Evolutionary conservation across 1,140 invertebrate genomes (phyloP), one percentile per base, ranked within the genome.

Genomic region (Drosophila ficusphila): DNA sequence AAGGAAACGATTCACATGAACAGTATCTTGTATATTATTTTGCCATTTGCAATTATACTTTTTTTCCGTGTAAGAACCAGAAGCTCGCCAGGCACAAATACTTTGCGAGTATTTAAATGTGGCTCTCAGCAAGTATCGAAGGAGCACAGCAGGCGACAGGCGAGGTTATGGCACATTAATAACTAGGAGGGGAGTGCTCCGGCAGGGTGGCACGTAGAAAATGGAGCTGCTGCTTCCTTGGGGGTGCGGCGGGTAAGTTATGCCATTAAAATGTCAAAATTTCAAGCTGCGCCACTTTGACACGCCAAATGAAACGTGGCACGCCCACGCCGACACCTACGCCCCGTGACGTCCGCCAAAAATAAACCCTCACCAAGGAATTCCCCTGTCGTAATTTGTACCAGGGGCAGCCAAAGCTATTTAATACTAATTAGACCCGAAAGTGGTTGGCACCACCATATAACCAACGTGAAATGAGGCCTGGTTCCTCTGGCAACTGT

Each of bases 211-310:
- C 11, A 8, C 31, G 9, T 19, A 14, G 31, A 8, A 58, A 36
- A 12, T 16, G 12, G 25, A 23, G 14, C 16, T 16, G 19, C 18
- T n/a, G 62, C 5, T 31, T 19, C 19, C 34, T 4, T 1, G 23
- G 68, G 46, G 54, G 46, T 34, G 54, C 18, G 54, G 68, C 33
- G 25, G 31, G 38, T 27, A 72, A 62, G 67, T 57, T 72, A 82
- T 60, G 65, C 77, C 72, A 81, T 81, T 81, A 76, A 69, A 82
- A 70, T 82, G 79, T 74, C 58, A 74, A 69, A 79, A 85, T 85
- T 79, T 85, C 62, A 27, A 60, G 79, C 64, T 58, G 61, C 75
- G 75, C 69, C 31, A 74, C 57, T 79, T 79, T 74, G 76, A 79
- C 79, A 77, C 68, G 68, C 73, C 79, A 69, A 81, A 68, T 74